Conservation (phyloP, 2,113 vertebrate species). For the Dipodomys spectabilis region DNA sequence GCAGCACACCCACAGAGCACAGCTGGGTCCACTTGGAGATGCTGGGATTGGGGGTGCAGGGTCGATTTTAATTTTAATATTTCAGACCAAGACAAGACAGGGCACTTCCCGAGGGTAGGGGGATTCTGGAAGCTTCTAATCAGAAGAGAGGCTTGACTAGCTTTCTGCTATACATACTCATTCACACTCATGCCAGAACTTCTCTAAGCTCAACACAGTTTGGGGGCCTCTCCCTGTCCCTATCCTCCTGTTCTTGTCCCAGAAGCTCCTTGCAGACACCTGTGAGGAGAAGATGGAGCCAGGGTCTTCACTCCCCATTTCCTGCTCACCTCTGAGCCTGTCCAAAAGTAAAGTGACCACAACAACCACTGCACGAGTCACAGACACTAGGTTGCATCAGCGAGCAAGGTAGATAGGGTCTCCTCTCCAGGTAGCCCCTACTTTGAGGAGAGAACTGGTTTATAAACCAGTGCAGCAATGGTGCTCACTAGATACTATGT, state of each 20-base stretch:
- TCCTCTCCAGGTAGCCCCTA: not conserved
- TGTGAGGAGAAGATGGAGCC: not conserved
- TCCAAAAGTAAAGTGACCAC: too few species aligned
- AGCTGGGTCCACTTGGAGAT: too few species aligned
- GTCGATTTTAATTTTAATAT: not conserved
- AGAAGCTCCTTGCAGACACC: not conserved
- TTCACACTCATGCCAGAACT: not conserved
- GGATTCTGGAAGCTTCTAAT: not conserved
- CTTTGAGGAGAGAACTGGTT: fast-evolving
- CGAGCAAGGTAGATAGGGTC: not conserved
- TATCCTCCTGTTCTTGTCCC: not conserved
- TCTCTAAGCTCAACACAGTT: not conserved
- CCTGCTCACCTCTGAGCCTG: not conserved
- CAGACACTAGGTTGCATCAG: not conserved
- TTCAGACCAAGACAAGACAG: not conserved
- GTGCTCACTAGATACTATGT: too few species aligned
- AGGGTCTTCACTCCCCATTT: not conserved
- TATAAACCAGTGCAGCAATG: too few species aligned
- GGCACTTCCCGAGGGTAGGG: not conserved
- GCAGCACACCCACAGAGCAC: too few species aligned
- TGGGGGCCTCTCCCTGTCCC: fast-evolving
- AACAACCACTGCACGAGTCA: not conserved
- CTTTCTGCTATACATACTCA: not conserved
- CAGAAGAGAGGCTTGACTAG: not conserved
- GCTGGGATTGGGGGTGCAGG: not conserved